Evolutionary conservation across 2,113 vertebrate genomes (phyloP).

Genomic region (Dermatemys mawii): DNA sequence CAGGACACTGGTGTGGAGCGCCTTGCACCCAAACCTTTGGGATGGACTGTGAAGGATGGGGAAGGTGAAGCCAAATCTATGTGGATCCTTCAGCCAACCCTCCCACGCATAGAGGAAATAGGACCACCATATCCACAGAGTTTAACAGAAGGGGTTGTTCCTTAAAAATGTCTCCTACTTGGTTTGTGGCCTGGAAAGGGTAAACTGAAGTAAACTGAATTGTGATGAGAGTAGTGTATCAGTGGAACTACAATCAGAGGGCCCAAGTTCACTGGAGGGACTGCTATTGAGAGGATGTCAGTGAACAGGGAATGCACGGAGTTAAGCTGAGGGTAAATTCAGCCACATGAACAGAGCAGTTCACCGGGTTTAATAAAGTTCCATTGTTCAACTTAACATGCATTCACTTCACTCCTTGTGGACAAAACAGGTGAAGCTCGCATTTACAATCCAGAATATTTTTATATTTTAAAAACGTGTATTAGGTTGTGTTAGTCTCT

Average conservation of each 20-base stretch:
- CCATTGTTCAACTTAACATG: background rate
- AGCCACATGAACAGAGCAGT: background rate
- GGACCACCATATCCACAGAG: background rate
- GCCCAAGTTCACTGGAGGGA: background rate
- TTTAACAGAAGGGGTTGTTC: background rate
- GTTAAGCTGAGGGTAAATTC: background rate
- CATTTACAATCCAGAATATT: background rate
- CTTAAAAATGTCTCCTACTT: background rate
- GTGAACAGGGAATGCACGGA: background rate
- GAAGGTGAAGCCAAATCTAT: background rate
- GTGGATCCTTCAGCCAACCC: fast-evolving
- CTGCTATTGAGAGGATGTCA: background rate
- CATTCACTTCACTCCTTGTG: background rate
- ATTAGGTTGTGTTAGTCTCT: background rate
- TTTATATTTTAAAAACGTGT: background rate
- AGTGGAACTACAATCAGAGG: background rate
- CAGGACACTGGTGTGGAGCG: background rate
- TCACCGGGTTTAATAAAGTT: background rate
- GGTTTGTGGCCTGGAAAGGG: background rate
- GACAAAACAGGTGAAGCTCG: background rate
- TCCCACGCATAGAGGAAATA: background rate
- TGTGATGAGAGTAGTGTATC: background rate
- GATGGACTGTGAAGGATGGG: background rate
- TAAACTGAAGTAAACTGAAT: background rate
- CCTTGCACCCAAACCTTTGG: background rate